Evolutionary conservation across 2,888 invertebrate species (phyloP), one percentile per base, ranked within the genome.

Genomic region (Actias luna): DNA sequence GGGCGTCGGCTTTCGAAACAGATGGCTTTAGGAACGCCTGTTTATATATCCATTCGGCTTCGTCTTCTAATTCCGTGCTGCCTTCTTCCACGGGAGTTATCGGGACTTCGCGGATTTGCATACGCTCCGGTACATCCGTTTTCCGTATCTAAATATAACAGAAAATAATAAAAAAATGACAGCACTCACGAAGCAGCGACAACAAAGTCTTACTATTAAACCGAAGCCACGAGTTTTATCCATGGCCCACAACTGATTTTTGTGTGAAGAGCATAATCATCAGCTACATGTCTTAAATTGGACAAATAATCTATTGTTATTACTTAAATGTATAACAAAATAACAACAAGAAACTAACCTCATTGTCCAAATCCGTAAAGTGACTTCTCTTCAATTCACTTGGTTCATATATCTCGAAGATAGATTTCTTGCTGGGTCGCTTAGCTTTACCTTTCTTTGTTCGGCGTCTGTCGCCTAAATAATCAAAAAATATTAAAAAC

Each of bases 21-120:
- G 97, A 94, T 0, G 96, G 94, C 72, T 96, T 96, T 71, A 95
- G 94, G 90, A 99, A 99, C 0, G 98, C 99, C 81, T 97, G 97
- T 73, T 97, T 97, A 84, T 98, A 98, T 69, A 99, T 99, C 99
- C 99, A 99, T 75, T 98, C 97, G 0, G 99, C 97, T 84, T 99
- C 99, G 62, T 97, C 96, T 61, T 98, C 97, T 50, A 99, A 82
- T 83, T 99, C 99, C 0, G 95, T 95, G 16, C 97, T 97, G 65
- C 96, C 96, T 77, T 97, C 97, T 0, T 95, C 94, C 0, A 97
- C 97, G 0, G 97, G 87, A 0, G 96, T 96, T 3, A 99, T 96
- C 0, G 98, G 98, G 52, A 98, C 95, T 75, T 96, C 95, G 1
- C 99, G 95, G 62, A 98, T 92, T 89, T 98, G 97, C 96, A 98